Evolutionary conservation across 2,113 vertebrate species (phyloP).

Genomic region (Nothocercus julius): DNA sequence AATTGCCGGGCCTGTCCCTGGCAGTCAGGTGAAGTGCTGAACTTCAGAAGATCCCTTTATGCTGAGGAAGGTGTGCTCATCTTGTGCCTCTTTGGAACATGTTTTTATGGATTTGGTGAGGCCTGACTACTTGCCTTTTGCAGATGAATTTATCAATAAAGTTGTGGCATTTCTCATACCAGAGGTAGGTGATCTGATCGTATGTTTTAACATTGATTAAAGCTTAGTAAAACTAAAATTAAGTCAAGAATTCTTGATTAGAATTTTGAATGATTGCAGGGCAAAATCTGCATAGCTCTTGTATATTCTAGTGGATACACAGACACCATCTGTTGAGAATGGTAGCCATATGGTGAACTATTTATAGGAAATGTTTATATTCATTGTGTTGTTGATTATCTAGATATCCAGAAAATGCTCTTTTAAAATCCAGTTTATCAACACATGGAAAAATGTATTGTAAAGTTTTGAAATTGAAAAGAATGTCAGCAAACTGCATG

Average conservation of each 20-base stretch:
- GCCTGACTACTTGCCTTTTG: not conserved
- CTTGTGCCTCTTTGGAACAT: not conserved
- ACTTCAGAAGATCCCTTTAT: not conserved
- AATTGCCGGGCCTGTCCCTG: not conserved
- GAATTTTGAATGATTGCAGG: slow-evolving; percentile 43
- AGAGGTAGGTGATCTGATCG: not conserved
- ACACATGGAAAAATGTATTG: slow-evolving; percentile 47
- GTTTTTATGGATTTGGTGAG: not conserved
- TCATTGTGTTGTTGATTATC: slow-evolving; percentile 83
- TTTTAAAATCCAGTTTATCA: slow-evolving; percentile 65
- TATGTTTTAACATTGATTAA: not conserved
- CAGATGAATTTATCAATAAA: not conserved
- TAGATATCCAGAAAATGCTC: slow-evolving; percentile 70
- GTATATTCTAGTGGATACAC: slow-evolving; percentile 84
- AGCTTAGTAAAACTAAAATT: not conserved
- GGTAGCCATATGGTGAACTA: slow-evolving; percentile 85
- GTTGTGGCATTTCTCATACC: not conserved
- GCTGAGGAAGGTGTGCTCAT: not conserved
- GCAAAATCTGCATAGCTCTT: slow-evolving; percentile 65
- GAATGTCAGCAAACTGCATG: slow-evolving; percentile 9
- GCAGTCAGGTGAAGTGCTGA: not conserved
- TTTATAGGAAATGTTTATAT: slow-evolving; percentile 85
- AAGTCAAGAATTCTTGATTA: slow-evolving; percentile 11
- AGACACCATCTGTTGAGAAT: slow-evolving; percentile 88
- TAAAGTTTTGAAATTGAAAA: slow-evolving; percentile 34